Evolutionary conservation across 2,888 invertebrate species (phyloP).

Genomic region (Zelleria hepariella): DNA sequence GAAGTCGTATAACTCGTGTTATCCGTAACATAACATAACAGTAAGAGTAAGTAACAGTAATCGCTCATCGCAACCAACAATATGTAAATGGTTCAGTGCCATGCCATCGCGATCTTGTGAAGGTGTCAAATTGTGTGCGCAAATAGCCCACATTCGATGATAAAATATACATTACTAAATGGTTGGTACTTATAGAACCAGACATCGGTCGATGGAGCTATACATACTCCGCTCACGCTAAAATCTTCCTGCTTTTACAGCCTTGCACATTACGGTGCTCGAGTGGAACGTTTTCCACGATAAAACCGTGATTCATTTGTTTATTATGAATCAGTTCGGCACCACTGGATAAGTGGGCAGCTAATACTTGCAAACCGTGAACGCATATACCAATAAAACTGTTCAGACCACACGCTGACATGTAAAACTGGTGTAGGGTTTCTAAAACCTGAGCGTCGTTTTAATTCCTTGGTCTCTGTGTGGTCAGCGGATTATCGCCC

Average conservation of each 20-base stretch:
- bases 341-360: background rate
- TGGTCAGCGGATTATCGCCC: background rate
- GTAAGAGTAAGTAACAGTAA: too few relatives aligned
- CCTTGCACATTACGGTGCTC: background rate
- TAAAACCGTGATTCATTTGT: conserved; percentile 2
- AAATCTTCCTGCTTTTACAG: background rate
- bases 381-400: background rate
- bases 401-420: background rate
- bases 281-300: background rate
- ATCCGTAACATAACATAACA: too few relatives aligned
- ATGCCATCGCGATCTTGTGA: background rate
- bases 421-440: background rate
- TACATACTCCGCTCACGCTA: background rate
- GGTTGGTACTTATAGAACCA: too few relatives aligned
- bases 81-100: too few relatives aligned
- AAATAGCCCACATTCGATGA: background rate
- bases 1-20: too few relatives aligned
- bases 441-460: background rate
- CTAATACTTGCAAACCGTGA: background rate
- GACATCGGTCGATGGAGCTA: too few relatives aligned
- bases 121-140: background rate
- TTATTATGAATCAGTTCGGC: conserved; percentile 2
- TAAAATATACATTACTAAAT: background rate
- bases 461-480: background rate
- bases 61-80: too few relatives aligned